A percentile compares a stretch with the other conserved stretches of the same genome.
Conservation (phyloP, 1,140 invertebrate species). For the Drosophila neocordata region DNA sequence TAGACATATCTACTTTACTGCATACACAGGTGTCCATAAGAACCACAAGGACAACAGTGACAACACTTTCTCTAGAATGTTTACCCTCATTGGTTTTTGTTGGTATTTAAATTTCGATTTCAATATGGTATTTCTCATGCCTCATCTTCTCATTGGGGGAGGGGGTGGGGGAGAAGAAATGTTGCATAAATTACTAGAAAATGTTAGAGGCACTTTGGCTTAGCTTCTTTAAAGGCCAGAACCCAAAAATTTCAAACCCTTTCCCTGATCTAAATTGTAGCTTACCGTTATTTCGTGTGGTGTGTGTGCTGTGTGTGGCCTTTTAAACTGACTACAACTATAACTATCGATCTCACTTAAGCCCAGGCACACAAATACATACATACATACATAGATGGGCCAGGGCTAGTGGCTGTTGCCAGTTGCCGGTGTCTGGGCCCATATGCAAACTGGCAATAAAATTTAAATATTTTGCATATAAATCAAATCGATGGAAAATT, state of each 20-base stretch:
- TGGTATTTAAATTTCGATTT: constrained; percentile 64
- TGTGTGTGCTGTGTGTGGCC: constrained; percentile 16
- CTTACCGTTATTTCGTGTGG: neutral
- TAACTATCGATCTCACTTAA: constrained; percentile 78
- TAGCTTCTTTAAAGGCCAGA: constrained; percentile 32
- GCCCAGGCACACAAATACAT: constrained; percentile 30
- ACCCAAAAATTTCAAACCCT: neutral
- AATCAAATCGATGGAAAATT: constrained; percentile 79
- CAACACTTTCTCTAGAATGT: constrained; percentile 51
- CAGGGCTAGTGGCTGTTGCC: constrained; percentile 2
- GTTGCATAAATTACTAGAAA: constrained; percentile 65
- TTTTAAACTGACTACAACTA: constrained; percentile 49
- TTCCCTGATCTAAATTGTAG: neutral
- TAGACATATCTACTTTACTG: too few species aligned
- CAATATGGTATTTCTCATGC: constrained; percentile 42
- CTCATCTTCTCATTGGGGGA: neutral
- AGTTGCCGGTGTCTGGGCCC: constrained; percentile 30
- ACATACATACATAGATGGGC: too few species aligned
- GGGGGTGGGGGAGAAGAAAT: constrained; percentile 14
- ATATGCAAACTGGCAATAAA: constrained; percentile 79
- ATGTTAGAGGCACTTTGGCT: constrained; percentile 31
- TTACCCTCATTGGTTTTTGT: constrained; percentile 35
- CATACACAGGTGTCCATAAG: constrained; percentile 18
- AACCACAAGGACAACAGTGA: neutral
- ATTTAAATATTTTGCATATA: constrained; percentile 81